Evolutionary conservation across 2,888 invertebrate genomes (phyloP).

Genomic region (Mactromeris polynyma): DNA sequence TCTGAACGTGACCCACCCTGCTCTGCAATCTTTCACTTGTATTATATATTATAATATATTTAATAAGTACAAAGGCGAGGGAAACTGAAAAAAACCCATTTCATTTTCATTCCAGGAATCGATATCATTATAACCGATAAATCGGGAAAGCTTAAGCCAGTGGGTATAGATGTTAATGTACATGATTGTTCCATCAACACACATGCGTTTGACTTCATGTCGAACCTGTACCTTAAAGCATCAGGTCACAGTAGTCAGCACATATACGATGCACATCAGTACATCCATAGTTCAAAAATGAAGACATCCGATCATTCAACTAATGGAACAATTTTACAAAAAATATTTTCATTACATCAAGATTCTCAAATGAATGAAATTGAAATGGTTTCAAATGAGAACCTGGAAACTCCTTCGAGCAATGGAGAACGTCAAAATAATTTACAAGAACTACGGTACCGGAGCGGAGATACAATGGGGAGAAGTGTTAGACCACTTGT

Average conservation of each 20-base stretch:
- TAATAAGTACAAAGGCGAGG: no score
- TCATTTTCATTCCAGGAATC: constrained; percentile 68
- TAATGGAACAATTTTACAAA: background rate
- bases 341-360: background rate
- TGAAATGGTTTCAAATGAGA: background rate
- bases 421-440: background rate
- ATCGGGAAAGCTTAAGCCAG: constrained; percentile 58
- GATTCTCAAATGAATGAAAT: background rate
- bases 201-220: constrained; percentile 69
- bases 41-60: no score
- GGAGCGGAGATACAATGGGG: constrained; percentile 42
- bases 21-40: no score
- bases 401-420: background rate
- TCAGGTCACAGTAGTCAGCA: background rate
- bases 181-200: constrained; percentile 77
- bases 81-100: no score
- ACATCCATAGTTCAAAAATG: no score
- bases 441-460: constrained; percentile 19
- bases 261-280: no score
- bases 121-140: constrained; percentile 69
- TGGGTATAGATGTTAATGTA: constrained; percentile 79
- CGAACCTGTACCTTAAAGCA: background rate
- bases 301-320: background rate
- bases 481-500: constrained; percentile 68
- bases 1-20: no score